Evolutionary conservation across 2,797 vertebrate genomes (phyloP).

Genomic region (Esox lucius): DNA sequence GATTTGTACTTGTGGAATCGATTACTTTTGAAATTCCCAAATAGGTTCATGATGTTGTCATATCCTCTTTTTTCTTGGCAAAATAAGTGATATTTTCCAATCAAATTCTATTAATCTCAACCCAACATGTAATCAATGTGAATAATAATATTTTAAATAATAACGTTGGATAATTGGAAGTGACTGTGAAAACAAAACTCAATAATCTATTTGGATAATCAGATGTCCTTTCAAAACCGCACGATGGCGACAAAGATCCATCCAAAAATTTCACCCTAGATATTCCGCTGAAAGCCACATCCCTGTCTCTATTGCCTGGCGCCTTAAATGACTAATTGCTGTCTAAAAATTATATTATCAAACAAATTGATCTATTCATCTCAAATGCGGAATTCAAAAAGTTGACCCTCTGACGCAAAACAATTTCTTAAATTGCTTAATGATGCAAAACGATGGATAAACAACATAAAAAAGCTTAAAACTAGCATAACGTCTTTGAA

Average conservation of each 20-base stretch:
- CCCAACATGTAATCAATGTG: not conserved
- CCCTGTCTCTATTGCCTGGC: not conserved
- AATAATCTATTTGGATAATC: not conserved
- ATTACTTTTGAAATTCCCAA: not conserved
- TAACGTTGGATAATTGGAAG: not conserved
- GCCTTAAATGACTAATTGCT: not conserved
- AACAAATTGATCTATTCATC: constrained; percentile 1
- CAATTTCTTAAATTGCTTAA: constrained; percentile 4
- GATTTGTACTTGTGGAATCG: not conserved
- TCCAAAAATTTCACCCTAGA: not conserved
- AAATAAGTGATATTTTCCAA: not conserved
- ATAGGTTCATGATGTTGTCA: not conserved
- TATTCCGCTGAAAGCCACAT: not conserved
- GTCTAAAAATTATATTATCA: not conserved
- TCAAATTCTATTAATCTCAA: not conserved
- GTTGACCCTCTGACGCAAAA: not conserved
- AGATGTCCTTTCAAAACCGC: constrained; percentile 25
- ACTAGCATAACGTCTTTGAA: not conserved
- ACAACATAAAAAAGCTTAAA: not conserved
- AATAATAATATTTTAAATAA: not conserved
- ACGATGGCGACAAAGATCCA: constrained; percentile 56
- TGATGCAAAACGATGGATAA: not conserved
- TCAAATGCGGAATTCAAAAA: not conserved
- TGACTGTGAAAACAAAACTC: not conserved
- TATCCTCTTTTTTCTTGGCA: not conserved